These are phyloP conservation scores for Drosophila gunungcola DNA, from an alignment of 1,140 invertebrate species.

Conservation along the genomic window DNA sequence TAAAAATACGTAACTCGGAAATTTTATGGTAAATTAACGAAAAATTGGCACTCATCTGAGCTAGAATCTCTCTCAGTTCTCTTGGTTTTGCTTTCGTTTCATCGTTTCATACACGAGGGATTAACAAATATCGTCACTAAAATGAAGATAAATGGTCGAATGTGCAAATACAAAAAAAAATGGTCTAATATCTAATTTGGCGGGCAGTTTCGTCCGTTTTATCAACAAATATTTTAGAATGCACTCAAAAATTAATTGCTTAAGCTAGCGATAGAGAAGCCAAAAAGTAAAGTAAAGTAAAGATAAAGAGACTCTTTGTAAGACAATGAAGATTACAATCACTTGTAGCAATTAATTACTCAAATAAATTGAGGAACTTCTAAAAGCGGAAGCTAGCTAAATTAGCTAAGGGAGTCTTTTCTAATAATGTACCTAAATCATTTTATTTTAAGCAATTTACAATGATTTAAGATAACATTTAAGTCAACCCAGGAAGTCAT, in stretches of 20 bases:
- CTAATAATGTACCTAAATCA: too few species aligned
- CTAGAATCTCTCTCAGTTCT: constrained; percentile 18
- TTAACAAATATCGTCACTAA: constrained; percentile 21
- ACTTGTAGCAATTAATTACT: background rate
- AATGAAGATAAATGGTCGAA: constrained; percentile 31
- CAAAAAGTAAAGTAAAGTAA: too few species aligned
- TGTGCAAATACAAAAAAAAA: constrained; percentile 7
- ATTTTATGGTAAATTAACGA: constrained; percentile 75
- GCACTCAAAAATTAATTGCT: constrained; percentile 45
- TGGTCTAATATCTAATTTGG: constrained; percentile 1
- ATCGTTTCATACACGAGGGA: constrained; percentile 29
- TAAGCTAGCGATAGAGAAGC: constrained; percentile 7
- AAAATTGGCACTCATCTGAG: constrained; percentile 62
- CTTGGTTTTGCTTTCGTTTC: background rate
- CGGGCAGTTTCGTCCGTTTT: background rate
- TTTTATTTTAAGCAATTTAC: too few species aligned
- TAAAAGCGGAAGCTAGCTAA: too few species aligned
- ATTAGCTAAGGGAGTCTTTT: too few species aligned
- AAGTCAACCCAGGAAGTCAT: too few species aligned
- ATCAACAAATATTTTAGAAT: constrained; percentile 20
- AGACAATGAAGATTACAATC: background rate
- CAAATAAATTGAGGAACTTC: background rate
- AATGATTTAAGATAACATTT: too few species aligned
- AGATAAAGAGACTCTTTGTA: background rate
- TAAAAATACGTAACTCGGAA: constrained; percentile 69